These are phyloP conservation scores for Gambusia holbrooki DNA, from an alignment of 2,113 vertebrate genomes.

Conservation along the genomic window DNA sequence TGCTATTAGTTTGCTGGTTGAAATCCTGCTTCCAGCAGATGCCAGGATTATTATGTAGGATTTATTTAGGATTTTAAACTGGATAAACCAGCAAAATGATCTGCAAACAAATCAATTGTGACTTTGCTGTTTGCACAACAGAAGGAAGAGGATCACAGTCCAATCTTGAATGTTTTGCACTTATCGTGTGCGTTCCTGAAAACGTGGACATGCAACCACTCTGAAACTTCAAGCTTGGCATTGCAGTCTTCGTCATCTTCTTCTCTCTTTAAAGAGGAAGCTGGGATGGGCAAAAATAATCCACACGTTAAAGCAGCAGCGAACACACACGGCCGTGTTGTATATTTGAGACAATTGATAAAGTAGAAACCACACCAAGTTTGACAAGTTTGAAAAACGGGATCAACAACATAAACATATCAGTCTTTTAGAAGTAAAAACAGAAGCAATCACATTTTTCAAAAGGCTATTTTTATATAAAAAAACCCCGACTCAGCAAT, in stretches of 20 bases:
- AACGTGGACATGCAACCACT: not conserved
- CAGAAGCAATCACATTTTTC: not conserved
- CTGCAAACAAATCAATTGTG: too few species aligned
- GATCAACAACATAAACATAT: not conserved
- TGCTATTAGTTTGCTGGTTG: not conserved
- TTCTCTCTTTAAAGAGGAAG: not conserved
- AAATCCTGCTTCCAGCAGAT: not conserved
- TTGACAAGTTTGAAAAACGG: not conserved
- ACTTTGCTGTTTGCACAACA: not conserved
- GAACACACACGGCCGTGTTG: not conserved
- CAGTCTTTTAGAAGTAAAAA: too few species aligned
- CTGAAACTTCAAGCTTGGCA: not conserved
- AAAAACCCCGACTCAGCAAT: not conserved
- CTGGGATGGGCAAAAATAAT: not conserved
- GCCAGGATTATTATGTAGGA: not conserved
- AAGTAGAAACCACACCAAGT: not conserved
- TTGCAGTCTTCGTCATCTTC: not conserved
- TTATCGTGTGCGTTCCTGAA: not conserved
- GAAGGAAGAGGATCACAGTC: not conserved
- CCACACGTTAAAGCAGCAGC: not conserved
- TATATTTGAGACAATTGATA: too few species aligned
- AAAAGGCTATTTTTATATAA: not conserved
- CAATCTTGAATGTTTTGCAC: not conserved
- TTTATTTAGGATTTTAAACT: too few species aligned
- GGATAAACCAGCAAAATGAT: too few species aligned